These are phyloP conservation scores for Tiliacea citrago DNA, from an alignment of 2,888 invertebrate species.

Conservation along the genomic window DNA sequence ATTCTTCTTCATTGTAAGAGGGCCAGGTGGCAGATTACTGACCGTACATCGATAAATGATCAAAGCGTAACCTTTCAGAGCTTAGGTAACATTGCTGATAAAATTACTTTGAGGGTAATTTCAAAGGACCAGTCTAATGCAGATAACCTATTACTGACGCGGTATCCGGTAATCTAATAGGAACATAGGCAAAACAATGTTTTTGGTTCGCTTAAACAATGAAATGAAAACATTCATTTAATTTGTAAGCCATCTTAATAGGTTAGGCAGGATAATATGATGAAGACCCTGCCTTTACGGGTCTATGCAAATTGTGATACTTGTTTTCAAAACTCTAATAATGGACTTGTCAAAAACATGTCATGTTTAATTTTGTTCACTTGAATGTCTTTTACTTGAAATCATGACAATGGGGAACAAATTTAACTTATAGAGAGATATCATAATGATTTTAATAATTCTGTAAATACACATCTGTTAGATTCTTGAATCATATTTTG, in stretches of 20 bases:
- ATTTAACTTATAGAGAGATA: too few relatives aligned
- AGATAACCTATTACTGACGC: neutral
- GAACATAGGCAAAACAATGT: neutral
- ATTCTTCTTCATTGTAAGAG: too few relatives aligned
- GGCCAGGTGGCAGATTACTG: too few relatives aligned
- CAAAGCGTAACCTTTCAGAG: neutral
- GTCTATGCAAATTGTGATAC: too few relatives aligned
- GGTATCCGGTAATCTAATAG: neutral
- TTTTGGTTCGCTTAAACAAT: constrained; percentile 27
- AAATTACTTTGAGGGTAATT: constrained; percentile 30
- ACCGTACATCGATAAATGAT: neutral
- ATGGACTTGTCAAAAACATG: neutral
- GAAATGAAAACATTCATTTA: constrained; percentile 8
- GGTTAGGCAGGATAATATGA: too few relatives aligned
- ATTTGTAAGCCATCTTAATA: constrained; percentile 9
- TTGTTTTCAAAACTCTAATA: neutral
- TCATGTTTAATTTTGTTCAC: neutral
- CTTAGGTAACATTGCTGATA: neutral
- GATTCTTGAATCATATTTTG: too few relatives aligned
- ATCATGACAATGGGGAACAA: too few relatives aligned
- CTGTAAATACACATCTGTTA: too few relatives aligned
- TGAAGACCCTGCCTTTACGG: neutral
- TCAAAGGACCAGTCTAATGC: constrained; percentile 4
- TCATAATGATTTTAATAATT: too few relatives aligned
- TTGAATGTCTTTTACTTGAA: too few relatives aligned